phyloP scores from a whole-genome alignment of 2,888 invertebrate genomes.

The Xanthostigma xanthostigma region DNA sequence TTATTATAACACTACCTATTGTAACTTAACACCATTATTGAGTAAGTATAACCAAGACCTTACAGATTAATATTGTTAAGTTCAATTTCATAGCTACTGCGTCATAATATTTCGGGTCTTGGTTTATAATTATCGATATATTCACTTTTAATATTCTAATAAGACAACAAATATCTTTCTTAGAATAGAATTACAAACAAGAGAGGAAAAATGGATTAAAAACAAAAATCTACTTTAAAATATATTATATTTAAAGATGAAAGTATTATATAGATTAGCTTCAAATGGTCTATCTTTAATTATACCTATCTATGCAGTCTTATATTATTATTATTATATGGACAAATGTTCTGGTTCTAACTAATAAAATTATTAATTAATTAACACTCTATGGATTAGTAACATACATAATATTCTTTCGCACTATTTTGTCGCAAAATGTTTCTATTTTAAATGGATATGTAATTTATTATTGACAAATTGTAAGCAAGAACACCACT shows the following conservation, averaged over 20 bases:
- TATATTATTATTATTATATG: background rate
- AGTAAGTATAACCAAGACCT: background rate
- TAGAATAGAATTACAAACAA: background rate
- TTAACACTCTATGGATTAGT: background rate
- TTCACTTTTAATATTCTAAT: background rate
- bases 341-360: background rate
- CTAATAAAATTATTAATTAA: background rate
- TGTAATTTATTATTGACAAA: no score
- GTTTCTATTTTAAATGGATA: no score
- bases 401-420: no score
- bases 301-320: background rate
- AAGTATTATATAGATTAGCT: background rate
- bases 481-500: background rate
- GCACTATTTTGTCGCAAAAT: no score
- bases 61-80: background rate
- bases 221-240: background rate
- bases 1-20: background rate
- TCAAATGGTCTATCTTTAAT: no score
- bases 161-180: background rate
- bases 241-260: background rate
- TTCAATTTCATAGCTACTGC: background rate
- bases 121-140: background rate
- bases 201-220: background rate
- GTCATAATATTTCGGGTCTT: background rate
- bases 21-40: background rate